Evolutionary conservation across 2,113 vertebrate genomes (phyloP).

Genomic region (Ondatra zibethicus): DNA sequence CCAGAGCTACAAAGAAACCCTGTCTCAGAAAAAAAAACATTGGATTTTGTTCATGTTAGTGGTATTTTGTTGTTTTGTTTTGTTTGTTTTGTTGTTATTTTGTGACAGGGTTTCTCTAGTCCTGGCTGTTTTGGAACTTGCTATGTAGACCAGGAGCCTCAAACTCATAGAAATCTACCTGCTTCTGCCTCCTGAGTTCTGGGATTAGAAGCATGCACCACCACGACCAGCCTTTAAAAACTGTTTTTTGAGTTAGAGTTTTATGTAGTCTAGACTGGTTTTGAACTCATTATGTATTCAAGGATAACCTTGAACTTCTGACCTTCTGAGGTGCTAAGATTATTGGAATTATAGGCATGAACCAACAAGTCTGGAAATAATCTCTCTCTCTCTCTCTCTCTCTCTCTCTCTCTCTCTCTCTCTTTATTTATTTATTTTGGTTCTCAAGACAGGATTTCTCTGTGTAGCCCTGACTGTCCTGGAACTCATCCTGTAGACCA

Average conservation of each 20-base stretch:
- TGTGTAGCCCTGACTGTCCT: background rate
- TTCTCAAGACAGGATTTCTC: background rate
- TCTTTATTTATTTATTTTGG: too few relatives aligned
- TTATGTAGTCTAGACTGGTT: background rate
- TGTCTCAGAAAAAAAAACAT: too few relatives aligned
- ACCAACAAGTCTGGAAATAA: background rate
- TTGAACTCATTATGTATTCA: background rate
- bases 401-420: too few relatives aligned
- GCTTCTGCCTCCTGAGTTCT: background rate
- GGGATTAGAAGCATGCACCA: background rate
- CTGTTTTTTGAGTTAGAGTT: background rate
- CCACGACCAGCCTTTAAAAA: background rate
- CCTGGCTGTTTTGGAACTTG: too few relatives aligned
- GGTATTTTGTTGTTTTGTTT: too few relatives aligned
- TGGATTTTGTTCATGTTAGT: too few relatives aligned
- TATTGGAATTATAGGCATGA: background rate
- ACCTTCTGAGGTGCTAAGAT: background rate
- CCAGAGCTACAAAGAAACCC: too few relatives aligned
- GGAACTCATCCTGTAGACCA: background rate
- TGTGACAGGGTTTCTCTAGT: too few relatives aligned
- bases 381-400: too few relatives aligned
- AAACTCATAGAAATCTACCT: too few relatives aligned
- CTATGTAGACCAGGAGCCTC: too few relatives aligned
- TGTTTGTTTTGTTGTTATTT: too few relatives aligned
- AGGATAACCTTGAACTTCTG: background rate